A percentile compares a stretch with the other conserved stretches of the same genome.
Conservation (phyloP, 2,797 vertebrate species). For the Myotis findleyi region DNA sequence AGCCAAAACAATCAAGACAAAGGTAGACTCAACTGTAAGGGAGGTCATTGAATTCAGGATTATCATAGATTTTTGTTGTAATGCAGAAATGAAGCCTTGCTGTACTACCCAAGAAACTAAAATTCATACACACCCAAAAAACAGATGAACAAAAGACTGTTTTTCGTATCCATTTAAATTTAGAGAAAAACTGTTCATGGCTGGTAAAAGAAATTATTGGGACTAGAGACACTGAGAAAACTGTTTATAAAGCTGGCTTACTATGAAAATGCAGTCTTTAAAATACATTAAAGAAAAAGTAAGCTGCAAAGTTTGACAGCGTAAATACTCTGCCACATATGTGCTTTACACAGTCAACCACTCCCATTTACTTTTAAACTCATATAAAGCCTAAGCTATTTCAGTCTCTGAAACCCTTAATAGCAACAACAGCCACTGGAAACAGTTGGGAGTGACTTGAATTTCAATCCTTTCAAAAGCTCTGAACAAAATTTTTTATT, state of each 20-base stretch:
- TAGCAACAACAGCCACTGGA: constrained; percentile 61
- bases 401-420: constrained; percentile 56
- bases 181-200: not conserved
- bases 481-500: constrained; percentile 59
- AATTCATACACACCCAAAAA: not conserved
- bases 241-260: constrained; percentile 21
- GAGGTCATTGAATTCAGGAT: constrained; percentile 10
- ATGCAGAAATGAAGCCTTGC: constrained; percentile 17
- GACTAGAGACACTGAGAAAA: not conserved
- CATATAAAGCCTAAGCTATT: constrained; percentile 52
- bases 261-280: constrained; percentile 46
- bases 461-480: constrained; percentile 67
- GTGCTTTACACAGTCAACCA: not conserved
- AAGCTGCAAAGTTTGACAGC: not conserved
- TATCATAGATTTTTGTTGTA: not conserved
- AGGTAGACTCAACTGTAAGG: not conserved
- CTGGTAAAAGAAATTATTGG: constrained; percentile 27
- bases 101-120: constrained; percentile 18
- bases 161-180: constrained; percentile 7
- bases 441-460: constrained; percentile 63
- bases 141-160: not conserved
- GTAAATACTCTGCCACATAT: not conserved
- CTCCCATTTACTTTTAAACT: constrained; percentile 42
- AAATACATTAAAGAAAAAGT: constrained; percentile 38
- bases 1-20: constrained; percentile 40